phyloP scores from a whole-genome alignment of 2,113 vertebrate species.

The Hippocampus comes region DNA sequence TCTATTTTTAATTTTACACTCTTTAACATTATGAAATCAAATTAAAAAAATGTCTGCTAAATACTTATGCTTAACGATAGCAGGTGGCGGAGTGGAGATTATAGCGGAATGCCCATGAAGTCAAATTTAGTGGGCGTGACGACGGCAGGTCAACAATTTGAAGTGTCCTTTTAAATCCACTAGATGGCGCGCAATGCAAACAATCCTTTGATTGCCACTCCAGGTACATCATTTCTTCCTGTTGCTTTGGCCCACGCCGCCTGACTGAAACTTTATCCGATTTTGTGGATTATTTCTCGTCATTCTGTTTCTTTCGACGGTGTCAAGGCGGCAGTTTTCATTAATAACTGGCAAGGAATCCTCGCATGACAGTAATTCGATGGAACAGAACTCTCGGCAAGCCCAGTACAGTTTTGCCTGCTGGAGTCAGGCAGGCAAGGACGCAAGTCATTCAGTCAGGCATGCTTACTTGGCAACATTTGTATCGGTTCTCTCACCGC shows the following conservation, averaged over 20 bases:
- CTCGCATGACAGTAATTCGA: background rate
- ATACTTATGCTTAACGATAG: too few species aligned
- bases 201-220: conserved; percentile 2
- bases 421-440: background rate
- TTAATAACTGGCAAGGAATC: background rate
- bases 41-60: too few species aligned
- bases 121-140: background rate
- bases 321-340: background rate
- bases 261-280: background rate
- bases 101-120: background rate
- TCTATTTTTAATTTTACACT: too few species aligned
- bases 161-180: conserved; percentile 14
- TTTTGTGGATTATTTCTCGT: background rate
- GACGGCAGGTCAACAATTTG: background rate
- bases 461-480: background rate
- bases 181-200: conserved; percentile 45
- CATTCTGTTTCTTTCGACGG: background rate
- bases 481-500: background rate
- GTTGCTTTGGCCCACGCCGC: background rate
- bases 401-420: too few species aligned
- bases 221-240: background rate
- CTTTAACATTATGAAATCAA: too few species aligned
- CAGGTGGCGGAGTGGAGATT: too few species aligned
- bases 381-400: background rate
- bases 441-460: too few species aligned